Evolutionary conservation across 2,113 vertebrate species (phyloP).

Genomic region (Aldabrachelys gigantea): DNA sequence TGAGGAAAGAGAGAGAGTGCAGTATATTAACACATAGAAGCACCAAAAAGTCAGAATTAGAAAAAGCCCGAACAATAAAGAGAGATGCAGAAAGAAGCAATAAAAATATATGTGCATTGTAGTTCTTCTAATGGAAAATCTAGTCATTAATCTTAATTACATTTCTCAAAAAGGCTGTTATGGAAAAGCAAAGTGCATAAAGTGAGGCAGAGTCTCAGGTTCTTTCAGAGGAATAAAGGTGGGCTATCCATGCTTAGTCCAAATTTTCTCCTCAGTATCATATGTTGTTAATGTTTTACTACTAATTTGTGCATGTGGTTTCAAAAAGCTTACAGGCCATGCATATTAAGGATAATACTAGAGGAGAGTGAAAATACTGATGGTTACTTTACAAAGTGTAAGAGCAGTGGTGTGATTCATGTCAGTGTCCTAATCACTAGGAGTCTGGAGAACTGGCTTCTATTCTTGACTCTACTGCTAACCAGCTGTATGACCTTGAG

Average conservation of each 20-base stretch:
- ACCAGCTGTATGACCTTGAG: not conserved
- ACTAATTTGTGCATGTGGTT: constrained; percentile 33
- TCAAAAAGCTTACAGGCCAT: constrained; percentile 3
- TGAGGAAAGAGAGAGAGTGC: constrained; percentile 28
- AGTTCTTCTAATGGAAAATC: not conserved
- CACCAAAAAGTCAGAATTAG: constrained; percentile 18
- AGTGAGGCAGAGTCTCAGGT: constrained; percentile 41
- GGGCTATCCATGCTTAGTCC: constrained; percentile 26
- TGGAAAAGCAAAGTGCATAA: constrained; percentile 50
- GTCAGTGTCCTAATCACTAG: not conserved
- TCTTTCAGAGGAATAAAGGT: constrained; percentile 42
- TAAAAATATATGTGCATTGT: not conserved
- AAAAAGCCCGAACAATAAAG: constrained; percentile 46
- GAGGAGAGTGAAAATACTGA: not conserved
- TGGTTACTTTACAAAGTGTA: not conserved
- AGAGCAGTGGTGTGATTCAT: not conserved
- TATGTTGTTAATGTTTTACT: constrained; percentile 14
- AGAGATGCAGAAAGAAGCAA: no score
- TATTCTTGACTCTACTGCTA: not conserved
- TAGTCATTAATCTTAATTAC: constrained; percentile 64
- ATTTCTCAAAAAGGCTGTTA: constrained; percentile 35
- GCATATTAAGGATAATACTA: constrained; percentile 19
- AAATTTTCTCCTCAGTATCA: constrained; percentile 27
- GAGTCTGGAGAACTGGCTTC: not conserved
- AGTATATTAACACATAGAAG: constrained; percentile 24